phyloP scores from a whole-genome alignment of 2,113 vertebrate genomes.

The Malurus elegans region DNA sequence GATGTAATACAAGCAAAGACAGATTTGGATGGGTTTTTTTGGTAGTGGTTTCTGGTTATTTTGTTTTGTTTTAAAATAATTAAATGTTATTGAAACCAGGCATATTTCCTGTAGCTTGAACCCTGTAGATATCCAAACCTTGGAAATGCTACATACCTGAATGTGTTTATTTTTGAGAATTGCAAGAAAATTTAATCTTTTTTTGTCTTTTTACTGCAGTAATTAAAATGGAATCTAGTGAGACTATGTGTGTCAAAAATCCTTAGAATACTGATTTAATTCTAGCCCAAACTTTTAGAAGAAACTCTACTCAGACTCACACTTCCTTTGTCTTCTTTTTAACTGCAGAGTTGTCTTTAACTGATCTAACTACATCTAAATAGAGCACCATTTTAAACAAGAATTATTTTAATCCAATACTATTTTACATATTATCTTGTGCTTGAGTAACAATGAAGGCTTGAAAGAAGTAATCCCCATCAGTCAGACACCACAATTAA shows the following conservation, averaged over 20 bases:
- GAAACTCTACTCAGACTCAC: neutral
- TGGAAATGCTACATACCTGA: neutral
- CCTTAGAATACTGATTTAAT: neutral
- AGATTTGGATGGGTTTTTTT: neutral
- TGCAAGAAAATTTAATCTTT: neutral
- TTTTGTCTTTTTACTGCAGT: neutral
- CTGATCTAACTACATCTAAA: neutral
- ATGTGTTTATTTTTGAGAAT: neutral
- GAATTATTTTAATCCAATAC: neutral
- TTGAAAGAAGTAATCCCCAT: neutral
- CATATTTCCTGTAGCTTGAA: neutral
- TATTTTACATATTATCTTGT: neutral
- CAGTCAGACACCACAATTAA: neutral
- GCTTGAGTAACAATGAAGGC: neutral
- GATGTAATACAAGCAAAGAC: neutral
- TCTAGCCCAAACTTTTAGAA: neutral
- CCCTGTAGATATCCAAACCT: neutral
- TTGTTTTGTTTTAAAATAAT: neutral
- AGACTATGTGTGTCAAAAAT: fast-evolving
- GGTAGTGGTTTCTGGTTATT: too few relatives aligned
- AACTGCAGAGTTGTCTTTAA: neutral
- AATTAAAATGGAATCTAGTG: neutral
- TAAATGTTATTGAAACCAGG: neutral
- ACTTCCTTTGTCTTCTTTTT: neutral
- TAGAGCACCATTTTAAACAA: neutral